Evolutionary conservation across 2,797 vertebrate species (phyloP).

Genomic region (Sebastiscus albofasciatus): DNA sequence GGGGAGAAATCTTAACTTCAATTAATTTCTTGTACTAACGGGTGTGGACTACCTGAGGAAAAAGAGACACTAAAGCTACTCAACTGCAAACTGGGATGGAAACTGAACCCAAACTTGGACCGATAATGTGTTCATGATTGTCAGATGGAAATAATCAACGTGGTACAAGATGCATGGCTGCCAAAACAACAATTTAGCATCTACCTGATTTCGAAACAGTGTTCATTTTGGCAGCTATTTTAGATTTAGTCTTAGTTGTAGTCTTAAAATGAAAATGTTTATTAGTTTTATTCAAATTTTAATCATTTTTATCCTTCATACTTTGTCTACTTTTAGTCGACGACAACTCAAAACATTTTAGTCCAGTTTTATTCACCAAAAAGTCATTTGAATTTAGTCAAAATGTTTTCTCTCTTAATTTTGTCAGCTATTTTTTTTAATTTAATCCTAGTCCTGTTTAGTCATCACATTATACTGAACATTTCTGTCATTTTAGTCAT

Average conservation of each 20-base stretch:
- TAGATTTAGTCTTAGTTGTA: not conserved
- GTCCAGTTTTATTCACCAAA: not conserved
- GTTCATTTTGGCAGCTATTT: rapidly evolving
- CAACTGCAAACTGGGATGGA: not conserved
- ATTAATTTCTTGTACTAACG: conserved; percentile 50
- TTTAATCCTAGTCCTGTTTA: not conserved
- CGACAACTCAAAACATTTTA: too few species aligned
- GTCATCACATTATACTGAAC: not conserved
- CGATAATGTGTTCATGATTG: not conserved
- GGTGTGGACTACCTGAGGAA: conserved; percentile 21
- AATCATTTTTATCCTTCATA: not conserved
- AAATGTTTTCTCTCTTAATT: not conserved
- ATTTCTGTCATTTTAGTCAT: not conserved
- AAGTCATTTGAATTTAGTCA: not conserved
- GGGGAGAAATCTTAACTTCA: conserved; percentile 48
- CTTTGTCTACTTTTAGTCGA: too few species aligned
- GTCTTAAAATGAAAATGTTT: not conserved
- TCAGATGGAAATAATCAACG: not conserved
- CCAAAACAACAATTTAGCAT: not conserved
- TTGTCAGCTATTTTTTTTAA: too few species aligned
- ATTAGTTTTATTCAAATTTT: not conserved
- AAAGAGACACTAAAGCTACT: conserved; percentile 1
- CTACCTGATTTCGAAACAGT: not conserved
- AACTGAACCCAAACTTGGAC: not conserved
- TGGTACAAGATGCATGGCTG: not conserved